phyloP scores from a whole-genome alignment of 1,140 invertebrate species.

The Cotesia glomerata region DNA sequence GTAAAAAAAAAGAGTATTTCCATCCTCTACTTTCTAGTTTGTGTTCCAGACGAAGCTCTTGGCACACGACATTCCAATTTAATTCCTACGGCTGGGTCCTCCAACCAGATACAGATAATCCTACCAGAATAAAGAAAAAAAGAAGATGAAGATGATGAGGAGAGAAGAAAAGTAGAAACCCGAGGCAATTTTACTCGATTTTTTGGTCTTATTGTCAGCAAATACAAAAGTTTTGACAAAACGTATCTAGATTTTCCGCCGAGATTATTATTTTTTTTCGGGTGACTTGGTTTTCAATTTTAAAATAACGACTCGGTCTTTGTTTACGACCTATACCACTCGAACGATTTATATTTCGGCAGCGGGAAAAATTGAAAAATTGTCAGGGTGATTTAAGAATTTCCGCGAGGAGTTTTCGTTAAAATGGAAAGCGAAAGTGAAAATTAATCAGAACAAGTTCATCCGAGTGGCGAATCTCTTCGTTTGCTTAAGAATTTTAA shows the following conservation, averaged over 20 bases:
- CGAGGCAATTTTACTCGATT: neutral
- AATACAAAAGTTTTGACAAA: conserved; percentile 6
- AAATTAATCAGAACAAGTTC: conserved; percentile 5
- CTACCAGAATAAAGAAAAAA: neutral
- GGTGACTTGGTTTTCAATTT: neutral
- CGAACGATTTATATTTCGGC: too few species aligned
- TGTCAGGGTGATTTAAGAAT: neutral
- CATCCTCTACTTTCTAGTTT: neutral
- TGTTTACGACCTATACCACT: too few species aligned
- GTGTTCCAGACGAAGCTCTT: neutral
- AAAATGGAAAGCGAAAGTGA: neutral
- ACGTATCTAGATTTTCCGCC: conserved; percentile 1
- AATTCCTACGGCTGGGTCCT: conserved; percentile 9
- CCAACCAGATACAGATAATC: neutral
- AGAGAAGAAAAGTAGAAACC: neutral
- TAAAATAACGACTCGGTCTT: too few species aligned
- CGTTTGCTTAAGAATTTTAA: conserved; percentile 9
- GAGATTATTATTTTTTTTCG: conserved; percentile 11
- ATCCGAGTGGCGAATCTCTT: neutral
- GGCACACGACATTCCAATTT: conserved; percentile 20
- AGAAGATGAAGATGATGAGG: neutral
- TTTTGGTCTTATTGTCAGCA: neutral
- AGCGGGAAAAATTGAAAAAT: neutral
- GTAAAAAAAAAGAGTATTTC: neutral
- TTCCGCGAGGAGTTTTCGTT: neutral